These are phyloP conservation scores for Pygoscelis adeliae DNA, from an alignment of 2,113 vertebrate species.

Conservation along the genomic window DNA sequence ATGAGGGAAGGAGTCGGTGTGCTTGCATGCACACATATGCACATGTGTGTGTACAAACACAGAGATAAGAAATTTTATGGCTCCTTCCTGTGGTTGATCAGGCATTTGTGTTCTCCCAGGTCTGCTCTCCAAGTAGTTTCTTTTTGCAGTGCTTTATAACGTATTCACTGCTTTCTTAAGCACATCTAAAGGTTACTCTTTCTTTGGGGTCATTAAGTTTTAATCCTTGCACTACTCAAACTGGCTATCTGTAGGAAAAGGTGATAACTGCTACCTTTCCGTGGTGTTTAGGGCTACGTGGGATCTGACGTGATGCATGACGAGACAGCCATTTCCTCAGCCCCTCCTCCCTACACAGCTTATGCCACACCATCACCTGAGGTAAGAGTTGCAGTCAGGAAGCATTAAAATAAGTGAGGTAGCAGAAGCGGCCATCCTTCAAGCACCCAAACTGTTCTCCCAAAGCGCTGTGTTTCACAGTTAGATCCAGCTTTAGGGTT, in stretches of 20 bases:
- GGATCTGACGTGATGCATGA: constrained; percentile 75
- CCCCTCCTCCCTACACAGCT: constrained; percentile 77
- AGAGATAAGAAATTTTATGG: neutral
- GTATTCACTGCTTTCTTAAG: neutral
- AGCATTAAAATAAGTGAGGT: neutral
- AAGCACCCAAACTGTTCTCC: neutral
- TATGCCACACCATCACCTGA: constrained; percentile 77
- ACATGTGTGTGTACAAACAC: neutral
- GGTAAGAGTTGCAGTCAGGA: constrained; percentile 44
- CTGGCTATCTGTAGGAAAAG: neutral
- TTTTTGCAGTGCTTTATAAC: neutral
- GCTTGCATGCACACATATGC: neutral
- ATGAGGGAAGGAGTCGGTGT: neutral
- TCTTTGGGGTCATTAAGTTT: neutral
- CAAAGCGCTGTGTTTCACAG: neutral
- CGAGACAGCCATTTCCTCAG: constrained; percentile 71
- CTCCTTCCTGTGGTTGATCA: neutral
- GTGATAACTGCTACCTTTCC: neutral
- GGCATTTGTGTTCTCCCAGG: neutral
- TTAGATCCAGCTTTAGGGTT: neutral
- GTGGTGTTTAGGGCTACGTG: constrained; percentile 61
- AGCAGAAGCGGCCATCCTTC: neutral
- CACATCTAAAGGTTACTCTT: neutral
- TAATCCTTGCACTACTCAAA: neutral
- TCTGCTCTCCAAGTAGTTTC: neutral